Evolutionary conservation across 2,888 invertebrate genomes (phyloP).

Genomic region (Nomada ruficornis): DNA sequence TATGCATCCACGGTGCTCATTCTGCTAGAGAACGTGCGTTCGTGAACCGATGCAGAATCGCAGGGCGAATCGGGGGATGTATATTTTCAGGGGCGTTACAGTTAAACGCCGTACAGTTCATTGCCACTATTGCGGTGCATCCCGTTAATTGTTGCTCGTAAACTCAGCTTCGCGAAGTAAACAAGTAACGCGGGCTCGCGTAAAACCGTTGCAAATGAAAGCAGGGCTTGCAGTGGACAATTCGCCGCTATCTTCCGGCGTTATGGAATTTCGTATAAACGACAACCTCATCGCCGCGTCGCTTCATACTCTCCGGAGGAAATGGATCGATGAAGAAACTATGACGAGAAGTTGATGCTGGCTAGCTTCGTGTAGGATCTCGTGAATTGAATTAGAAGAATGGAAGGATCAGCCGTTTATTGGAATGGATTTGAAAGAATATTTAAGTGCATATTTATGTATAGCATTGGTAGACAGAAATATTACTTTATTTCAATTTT

Average conservation of each 20-base stretch:
- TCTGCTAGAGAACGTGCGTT: not conserved
- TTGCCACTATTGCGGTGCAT: conserved; percentile 41
- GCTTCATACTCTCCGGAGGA: not conserved
- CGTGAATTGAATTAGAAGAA: not conserved
- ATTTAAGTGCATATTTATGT: too few relatives aligned
- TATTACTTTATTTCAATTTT: too few relatives aligned
- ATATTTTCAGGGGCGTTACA: conserved; percentile 22
- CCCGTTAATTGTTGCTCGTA: conserved; percentile 57
- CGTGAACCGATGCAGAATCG: conserved; percentile 42
- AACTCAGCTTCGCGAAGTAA: conserved; percentile 39
- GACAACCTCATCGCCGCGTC: not conserved
- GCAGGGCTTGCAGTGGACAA: not conserved
- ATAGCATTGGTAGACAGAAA: too few relatives aligned
- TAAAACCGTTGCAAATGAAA: conserved; percentile 22
- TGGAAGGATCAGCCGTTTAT: too few relatives aligned
- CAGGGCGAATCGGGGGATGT: conserved; percentile 11
- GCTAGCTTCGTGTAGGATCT: not conserved
- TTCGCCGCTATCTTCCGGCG: not conserved
- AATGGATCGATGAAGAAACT: not conserved
- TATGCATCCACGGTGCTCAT: not conserved
- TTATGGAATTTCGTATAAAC: conserved; percentile 3
- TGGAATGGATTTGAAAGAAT: not conserved
- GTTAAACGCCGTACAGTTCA: conserved; percentile 40
- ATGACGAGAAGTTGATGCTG: not conserved
- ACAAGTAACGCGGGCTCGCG: conserved; percentile 21